phyloP scores from a whole-genome alignment of 2,888 invertebrate genomes.

The Homarus gammarus region DNA sequence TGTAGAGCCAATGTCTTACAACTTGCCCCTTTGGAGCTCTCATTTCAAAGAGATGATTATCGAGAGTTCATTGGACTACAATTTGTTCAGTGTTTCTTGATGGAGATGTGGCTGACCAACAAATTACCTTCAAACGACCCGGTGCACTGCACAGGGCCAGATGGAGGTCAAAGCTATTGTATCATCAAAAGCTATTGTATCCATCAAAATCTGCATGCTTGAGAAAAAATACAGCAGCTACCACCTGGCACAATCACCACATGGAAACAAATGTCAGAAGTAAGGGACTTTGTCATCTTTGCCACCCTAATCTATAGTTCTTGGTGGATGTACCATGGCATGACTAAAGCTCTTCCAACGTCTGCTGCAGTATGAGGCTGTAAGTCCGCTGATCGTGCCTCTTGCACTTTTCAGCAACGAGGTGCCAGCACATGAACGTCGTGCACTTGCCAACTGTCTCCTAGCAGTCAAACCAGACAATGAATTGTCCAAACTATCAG shows the following conservation, averaged over 20 bases:
- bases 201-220: neutral
- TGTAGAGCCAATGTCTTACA: neutral
- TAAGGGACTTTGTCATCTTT: neutral
- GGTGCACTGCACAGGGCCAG: neutral
- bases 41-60: neutral
- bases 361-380: neutral
- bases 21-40: neutral
- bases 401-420: neutral
- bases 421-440: neutral
- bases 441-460: neutral
- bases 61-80: neutral
- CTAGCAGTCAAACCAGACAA: neutral
- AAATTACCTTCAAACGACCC: neutral
- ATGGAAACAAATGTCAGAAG: neutral
- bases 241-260: neutral
- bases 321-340: neutral
- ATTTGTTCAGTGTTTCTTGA: neutral
- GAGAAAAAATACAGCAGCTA: neutral
- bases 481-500: neutral
- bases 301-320: neutral
- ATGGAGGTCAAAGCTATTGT: neutral
- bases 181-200: too few relatives aligned
- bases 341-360: neutral
- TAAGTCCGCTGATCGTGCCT: neutral
- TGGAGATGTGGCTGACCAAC: neutral